phyloP scores from a whole-genome alignment of 2,888 invertebrate species.

The Orchesella flavescens region DNA sequence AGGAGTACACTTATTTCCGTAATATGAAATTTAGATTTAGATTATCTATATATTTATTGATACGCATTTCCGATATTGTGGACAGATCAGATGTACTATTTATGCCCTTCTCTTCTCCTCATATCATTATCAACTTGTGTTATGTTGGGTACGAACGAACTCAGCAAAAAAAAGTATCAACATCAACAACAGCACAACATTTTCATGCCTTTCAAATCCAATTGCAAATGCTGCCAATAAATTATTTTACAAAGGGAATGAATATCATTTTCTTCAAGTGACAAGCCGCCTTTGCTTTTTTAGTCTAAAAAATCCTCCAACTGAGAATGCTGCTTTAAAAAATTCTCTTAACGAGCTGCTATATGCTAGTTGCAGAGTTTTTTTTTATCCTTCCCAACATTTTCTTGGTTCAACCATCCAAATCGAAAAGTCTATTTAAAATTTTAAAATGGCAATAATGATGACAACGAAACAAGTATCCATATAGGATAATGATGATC shows the following conservation, averaged over 20 bases:
- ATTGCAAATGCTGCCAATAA: constrained; percentile 51
- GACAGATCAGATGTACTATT: too few species aligned
- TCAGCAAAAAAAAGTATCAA: background rate
- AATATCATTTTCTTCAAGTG: constrained; percentile 40
- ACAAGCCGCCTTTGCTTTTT: constrained; percentile 30
- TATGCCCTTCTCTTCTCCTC: too few species aligned
- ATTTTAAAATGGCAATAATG: constrained; percentile 36
- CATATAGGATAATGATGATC: constrained; percentile 22
- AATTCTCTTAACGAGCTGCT: background rate
- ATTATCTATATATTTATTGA: constrained; percentile 4
- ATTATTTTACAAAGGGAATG: constrained; percentile 21
- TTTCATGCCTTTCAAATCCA: constrained; percentile 44
- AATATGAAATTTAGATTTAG: constrained; percentile 6
- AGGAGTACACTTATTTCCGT: background rate
- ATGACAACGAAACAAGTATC: background rate
- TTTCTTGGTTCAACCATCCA: background rate
- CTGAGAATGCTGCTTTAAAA: background rate
- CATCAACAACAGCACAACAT: too few species aligned
- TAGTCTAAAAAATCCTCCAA: background rate
- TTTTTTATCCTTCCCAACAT: background rate
- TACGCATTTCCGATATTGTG: background rate
- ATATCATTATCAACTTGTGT: too few species aligned
- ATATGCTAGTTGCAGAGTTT: background rate
- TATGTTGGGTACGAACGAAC: too few species aligned
- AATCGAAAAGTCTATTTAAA: background rate